Conservation (phyloP, 2,888 invertebrate genomes). For the Mimas tiliae region DNA sequence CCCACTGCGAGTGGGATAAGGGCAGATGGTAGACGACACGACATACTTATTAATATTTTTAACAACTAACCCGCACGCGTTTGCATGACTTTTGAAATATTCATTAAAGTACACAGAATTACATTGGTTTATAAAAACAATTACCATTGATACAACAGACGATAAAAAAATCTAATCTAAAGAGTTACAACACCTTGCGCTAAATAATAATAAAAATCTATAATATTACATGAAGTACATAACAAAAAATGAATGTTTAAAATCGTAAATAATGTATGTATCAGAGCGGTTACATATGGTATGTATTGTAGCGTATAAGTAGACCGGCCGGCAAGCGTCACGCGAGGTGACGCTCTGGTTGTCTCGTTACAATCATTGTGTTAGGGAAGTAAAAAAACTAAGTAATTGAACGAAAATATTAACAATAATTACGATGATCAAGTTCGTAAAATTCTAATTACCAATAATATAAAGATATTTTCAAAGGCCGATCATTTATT, state of each 20-base stretch:
- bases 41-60: no score
- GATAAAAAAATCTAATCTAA: no score
- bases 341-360: conserved; percentile 23
- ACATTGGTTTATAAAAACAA: background rate
- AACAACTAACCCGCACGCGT: no score
- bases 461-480: no score
- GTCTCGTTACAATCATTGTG: conserved; percentile 2
- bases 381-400: background rate
- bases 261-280: conserved; percentile 18
- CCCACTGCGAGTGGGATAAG: no score
- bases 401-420: background rate
- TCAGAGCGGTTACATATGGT: conserved; percentile 14
- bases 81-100: no score
- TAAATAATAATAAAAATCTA: conserved; percentile 5
- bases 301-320: background rate
- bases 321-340: conserved; percentile 4
- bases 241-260: background rate
- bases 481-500: no score
- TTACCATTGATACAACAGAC: background rate
- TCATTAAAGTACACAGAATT: no score
- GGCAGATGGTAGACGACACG: no score
- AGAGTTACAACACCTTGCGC: background rate
- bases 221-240: background rate
- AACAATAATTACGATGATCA: background rate
- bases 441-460: no score